These are phyloP conservation scores for Acanthiza pusilla DNA, from an alignment of 2,797 vertebrate genomes.

Conservation along the genomic window DNA sequence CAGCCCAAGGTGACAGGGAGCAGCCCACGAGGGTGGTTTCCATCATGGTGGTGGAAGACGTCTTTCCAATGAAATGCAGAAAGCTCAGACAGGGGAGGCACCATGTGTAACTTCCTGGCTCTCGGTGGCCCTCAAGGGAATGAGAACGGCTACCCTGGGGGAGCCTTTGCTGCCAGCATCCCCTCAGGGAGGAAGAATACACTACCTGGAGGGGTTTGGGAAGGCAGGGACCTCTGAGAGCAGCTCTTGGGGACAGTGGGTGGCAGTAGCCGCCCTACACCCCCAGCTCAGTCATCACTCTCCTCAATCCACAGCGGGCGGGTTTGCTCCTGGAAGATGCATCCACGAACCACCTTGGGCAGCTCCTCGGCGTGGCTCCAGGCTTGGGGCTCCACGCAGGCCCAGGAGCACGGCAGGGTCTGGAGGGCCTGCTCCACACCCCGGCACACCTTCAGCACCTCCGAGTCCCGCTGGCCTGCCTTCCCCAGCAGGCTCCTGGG, in stretches of 20 bases:
- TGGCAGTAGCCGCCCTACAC: not conserved
- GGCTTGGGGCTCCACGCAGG: constrained; percentile 41
- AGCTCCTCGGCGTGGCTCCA: constrained; percentile 70
- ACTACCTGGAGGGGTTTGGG: not conserved
- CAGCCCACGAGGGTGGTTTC: not conserved
- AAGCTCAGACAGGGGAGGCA: not conserved
- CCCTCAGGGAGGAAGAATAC: not conserved
- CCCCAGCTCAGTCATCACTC: not conserved
- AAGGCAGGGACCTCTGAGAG: not conserved
- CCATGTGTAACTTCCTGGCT: accelerated
- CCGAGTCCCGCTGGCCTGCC: constrained; percentile 60
- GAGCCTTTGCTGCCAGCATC: not conserved
- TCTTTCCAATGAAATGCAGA: not conserved
- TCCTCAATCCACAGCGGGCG: constrained; percentile 74
- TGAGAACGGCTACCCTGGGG: not conserved
- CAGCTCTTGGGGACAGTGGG: not conserved
- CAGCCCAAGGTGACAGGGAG: not conserved
- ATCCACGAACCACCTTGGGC: constrained; percentile 72
- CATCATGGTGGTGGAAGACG: accelerated
- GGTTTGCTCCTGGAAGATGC: constrained; percentile 76
- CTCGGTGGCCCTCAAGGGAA: not conserved
- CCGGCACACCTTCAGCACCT: constrained; percentile 71
- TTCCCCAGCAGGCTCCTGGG: constrained; percentile 71
- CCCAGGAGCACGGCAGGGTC: constrained; percentile 70
- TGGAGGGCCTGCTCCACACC: constrained; percentile 58